These are phyloP conservation scores for Cataglyphis albicans DNA, from an alignment of 2,888 invertebrate species.

Conservation along the genomic window DNA sequence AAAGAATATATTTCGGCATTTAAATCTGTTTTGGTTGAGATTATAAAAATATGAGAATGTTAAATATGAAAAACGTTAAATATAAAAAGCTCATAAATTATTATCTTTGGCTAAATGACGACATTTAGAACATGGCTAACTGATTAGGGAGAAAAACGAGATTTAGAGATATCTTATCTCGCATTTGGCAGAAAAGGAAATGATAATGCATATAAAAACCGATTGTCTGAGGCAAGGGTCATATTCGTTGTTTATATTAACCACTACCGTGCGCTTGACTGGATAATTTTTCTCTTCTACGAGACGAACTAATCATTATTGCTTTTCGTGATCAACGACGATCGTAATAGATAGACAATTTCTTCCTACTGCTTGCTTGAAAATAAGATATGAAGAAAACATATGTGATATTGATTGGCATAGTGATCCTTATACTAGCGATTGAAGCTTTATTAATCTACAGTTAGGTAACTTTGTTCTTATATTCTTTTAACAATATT, in stretches of 20 bases:
- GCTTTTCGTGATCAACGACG: not conserved
- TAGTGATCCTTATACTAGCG: not conserved
- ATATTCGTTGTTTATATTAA: constrained; percentile 69
- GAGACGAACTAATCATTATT: not conserved
- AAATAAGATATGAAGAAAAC: constrained; percentile 21
- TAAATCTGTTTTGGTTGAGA: not conserved
- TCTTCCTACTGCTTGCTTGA: not conserved
- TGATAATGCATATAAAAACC: constrained; percentile 30
- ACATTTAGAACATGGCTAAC: not conserved
- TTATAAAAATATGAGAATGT: no score
- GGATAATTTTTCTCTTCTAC: constrained; percentile 63
- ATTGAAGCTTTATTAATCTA: constrained; percentile 16
- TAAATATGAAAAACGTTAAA: no score
- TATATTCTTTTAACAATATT: not conserved
- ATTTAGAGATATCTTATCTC: constrained; percentile 56
- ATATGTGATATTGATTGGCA: not conserved
- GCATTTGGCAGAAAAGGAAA: constrained; percentile 28
- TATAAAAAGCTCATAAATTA: not conserved
- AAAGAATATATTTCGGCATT: not conserved
- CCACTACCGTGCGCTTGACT: constrained; percentile 45
- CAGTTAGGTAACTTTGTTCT: constrained; percentile 44
- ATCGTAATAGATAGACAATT: not conserved
- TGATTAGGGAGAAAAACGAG: constrained; percentile 14
- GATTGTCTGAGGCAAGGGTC: constrained; percentile 42
- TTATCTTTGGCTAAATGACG: constrained; percentile 12